Evolutionary conservation across 2,797 vertebrate species (phyloP), one percentile per base, ranked within the genome.

Genomic region (Malacoraja senta): DNA sequence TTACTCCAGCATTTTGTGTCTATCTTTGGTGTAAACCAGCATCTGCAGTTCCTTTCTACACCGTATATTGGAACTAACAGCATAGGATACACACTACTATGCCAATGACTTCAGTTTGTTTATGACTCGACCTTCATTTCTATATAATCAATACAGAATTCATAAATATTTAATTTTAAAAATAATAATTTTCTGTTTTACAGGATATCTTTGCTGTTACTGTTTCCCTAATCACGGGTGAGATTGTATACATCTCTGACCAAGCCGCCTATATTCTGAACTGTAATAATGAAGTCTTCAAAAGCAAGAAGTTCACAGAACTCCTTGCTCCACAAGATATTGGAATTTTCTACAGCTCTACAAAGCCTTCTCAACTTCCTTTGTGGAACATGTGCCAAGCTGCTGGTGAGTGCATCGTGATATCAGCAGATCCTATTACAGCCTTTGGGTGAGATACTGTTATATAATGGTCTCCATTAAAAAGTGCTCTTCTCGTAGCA

Each of bases 161-260:
- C 12, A 63, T 12, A 17, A 88, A 17, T n/a, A 63, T 13, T 7
- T 61, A 12, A n/a, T 68, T 88, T 68, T n/a, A n/a, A 44, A 44
- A 53, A 53, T 53, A 53, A 6, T 53, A 63, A 86, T 61, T 86
- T 19, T 2, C 35, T 76, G 71, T 3, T 63, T 61, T 72, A 94
- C 94, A 99, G 99, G 99, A 99, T 93, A 98, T 98, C 95, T 99
- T 99, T 95, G 98, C 98, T 0, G 98, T 97, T 0, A 98, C 98
- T 0, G 97, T 99, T 95, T 99, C 98, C 63, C 95, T 99, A 94
- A 97, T 97, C 94, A 98, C 98, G 0, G 99, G 99, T 77, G 97
- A 96, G 93, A 98, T 98, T 35, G 96, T 99, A 65, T 99, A 99
- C 96, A 97, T 99, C 94, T 99, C 98, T 6, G 97, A 98, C 93